Conservation (phyloP, 1,140 invertebrate species). For the Doryteuthis pealeii region DNA sequence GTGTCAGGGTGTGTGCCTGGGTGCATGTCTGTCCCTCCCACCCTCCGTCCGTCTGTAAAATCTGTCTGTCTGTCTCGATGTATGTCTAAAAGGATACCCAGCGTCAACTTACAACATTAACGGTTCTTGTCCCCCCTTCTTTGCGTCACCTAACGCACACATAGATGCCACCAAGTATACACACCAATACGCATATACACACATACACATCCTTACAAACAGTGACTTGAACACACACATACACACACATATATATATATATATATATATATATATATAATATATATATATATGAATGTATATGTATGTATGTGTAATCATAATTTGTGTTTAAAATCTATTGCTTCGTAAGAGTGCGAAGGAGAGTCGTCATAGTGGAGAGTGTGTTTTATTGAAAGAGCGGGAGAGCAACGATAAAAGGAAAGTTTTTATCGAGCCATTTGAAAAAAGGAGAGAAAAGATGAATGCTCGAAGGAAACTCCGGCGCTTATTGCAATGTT, state of each 20-base stretch:
- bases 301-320: not conserved
- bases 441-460: not conserved
- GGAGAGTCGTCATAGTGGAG: not conserved
- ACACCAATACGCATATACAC: not conserved
- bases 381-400: not conserved
- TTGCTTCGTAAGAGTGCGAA: not conserved
- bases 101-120: too few species aligned
- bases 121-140: too few species aligned
- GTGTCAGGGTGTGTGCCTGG: too few species aligned
- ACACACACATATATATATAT: constrained; percentile 1
- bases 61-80: too few species aligned
- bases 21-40: too few species aligned
- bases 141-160: too few species aligned
- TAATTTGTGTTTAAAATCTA: not conserved
- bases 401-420: not conserved
- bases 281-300: not conserved
- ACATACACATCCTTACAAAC: not conserved
- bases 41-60: too few species aligned
- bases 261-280: constrained; percentile 1
- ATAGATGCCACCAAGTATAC: too few species aligned
- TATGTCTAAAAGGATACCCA: too few species aligned
- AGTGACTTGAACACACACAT: not conserved
- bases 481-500: not conserved
- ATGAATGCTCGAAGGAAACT: not conserved
- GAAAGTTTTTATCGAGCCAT: not conserved